Percentiles rank a stretch among this genome's conserved stretches.
These are phyloP conservation scores for Drosophila sturtevanti DNA, from an alignment of 1,140 invertebrate genomes.

Conservation along the genomic window DNA sequence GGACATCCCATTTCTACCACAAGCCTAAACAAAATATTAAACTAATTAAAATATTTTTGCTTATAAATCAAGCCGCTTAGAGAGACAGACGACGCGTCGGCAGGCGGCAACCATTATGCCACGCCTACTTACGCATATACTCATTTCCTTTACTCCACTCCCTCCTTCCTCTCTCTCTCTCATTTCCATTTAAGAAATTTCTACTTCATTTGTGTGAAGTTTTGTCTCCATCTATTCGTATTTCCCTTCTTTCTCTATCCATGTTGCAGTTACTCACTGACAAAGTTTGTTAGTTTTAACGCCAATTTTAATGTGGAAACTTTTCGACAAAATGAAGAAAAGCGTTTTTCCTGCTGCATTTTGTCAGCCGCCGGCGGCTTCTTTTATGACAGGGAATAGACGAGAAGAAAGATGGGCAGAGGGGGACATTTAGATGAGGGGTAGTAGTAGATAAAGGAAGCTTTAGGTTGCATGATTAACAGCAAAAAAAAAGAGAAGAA, in stretches of 20 bases:
- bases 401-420: neutral
- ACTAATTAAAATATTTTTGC: slow-evolving; percentile 57
- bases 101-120: neutral
- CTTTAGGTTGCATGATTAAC: slow-evolving; percentile 39
- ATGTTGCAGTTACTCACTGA: slow-evolving; percentile 5
- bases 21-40: slow-evolving; percentile 33
- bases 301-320: slow-evolving; percentile 52
- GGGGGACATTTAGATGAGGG: neutral
- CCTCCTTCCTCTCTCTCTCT: too few relatives aligned
- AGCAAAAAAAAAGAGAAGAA: neutral
- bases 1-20: neutral
- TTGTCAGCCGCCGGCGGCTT: slow-evolving; percentile 21
- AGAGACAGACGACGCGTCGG: too few relatives aligned
- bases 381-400: slow-evolving; percentile 1
- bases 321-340: slow-evolving; percentile 28
- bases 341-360: slow-evolving; percentile 24
- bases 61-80: slow-evolving; percentile 38
- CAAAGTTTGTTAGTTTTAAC: slow-evolving; percentile 51
- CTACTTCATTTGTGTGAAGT: slow-evolving; percentile 2
- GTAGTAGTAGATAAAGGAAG: neutral
- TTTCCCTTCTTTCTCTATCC: neutral
- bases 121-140: slow-evolving; percentile 12
- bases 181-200: too few relatives aligned
- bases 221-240: neutral
- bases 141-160: neutral